phyloP scores from a whole-genome alignment of 64 coral and sea anemone genomes.

The Trachythela sp. region DNA sequence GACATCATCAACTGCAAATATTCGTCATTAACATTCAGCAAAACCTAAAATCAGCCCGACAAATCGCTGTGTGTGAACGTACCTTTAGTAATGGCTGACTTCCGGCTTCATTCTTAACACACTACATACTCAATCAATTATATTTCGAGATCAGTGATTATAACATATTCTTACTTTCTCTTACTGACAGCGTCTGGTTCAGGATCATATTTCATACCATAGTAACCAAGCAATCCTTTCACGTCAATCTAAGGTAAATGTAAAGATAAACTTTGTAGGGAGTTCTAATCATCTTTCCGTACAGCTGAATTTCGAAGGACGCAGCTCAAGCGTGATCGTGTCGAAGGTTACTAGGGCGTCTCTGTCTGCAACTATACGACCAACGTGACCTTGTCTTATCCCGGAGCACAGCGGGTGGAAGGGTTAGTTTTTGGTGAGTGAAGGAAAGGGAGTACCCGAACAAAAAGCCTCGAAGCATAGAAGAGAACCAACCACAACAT shows the following conservation, averaged over 20 bases:
- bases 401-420: too few species aligned
- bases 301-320: neutral
- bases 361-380: too few species aligned
- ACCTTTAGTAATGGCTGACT: neutral
- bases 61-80: too few species aligned
- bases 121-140: neutral
- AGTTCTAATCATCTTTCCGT: neutral
- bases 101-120: neutral
- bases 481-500: too few species aligned
- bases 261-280: neutral
- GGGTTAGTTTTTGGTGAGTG: too few species aligned
- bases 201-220: conserved; percentile 62
- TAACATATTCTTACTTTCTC: conserved; percentile 30
- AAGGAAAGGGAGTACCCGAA: too few species aligned
- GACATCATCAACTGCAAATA: too few species aligned
- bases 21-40: too few species aligned
- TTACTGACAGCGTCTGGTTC: conserved; percentile 48
- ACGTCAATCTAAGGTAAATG: conserved; percentile 46
- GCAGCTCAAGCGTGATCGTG: neutral
- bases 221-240: conserved; percentile 49
- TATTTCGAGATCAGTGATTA: neutral
- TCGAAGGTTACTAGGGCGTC: too few species aligned
- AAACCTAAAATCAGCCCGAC: too few species aligned
- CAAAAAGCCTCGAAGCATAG: too few species aligned
- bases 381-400: too few species aligned